Evolutionary conservation across 1,140 invertebrate species (phyloP), one percentile per base, ranked within the genome.

Genomic region (Drosophila nikananu): DNA sequence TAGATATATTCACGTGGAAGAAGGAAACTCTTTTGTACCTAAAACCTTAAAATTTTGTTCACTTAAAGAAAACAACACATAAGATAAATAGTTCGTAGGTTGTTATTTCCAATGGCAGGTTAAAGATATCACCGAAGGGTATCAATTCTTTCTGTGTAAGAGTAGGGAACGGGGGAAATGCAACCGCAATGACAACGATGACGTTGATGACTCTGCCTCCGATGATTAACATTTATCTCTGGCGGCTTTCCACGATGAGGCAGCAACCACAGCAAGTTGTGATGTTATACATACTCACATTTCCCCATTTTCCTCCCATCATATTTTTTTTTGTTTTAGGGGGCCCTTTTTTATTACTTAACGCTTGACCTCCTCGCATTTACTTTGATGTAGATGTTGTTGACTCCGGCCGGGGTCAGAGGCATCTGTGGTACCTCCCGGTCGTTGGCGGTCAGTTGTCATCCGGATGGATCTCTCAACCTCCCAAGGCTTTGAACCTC

Each of bases 291-390:
- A 77, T 55, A 71, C 67, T 55, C 13, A 35, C 23, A 66, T 66
- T 52, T 42, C 44, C 52, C 52, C 21, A 57, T 39, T 57, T 55
- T 65, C 27, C 17, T 23, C 2, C 37, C 37, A 10, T 39, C 35
- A 23, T 55, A 39, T 21, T 19, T 51, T 21, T 19, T 51, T 54
- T 19, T 52, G 27, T 44, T 75, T 63, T 19, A 23, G 44, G 27
- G 15, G 37, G 61, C 17, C 59, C n/a, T 67, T 65, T 83, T 89
- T 81, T 74, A 76, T 89, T 81, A 90, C 84, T 89, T 89, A 72
- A 89, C 86, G 84, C 86, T 89, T 89, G 84, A 89, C 84, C 84
- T 84, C 86, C 67, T 74, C 81, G 79, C 81, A 59, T 73, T 90
- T 73, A 73, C 84, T 89, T 89, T 89, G 86, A 90, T 90, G 77